Evolutionary conservation across 2,888 invertebrate species (phyloP), one percentile per base, ranked within the genome.

Genomic region (Saturnia japonica): DNA sequence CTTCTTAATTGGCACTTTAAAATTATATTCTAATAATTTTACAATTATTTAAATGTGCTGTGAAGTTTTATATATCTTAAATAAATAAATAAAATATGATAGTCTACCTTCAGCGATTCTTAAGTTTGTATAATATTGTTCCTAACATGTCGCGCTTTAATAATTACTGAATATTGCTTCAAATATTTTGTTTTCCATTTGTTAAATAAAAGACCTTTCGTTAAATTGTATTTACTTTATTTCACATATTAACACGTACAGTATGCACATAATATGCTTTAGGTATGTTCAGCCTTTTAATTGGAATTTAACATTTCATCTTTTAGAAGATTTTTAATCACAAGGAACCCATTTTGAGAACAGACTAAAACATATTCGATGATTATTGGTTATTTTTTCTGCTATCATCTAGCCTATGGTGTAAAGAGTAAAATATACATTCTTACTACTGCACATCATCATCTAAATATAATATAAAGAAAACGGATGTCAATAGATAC

Each of bases 161-260:
- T 73, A 64, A 62, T 74, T 73, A 76, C 69, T 76, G 70, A 67
- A 74, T 76, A 69, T 75, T 77, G 72, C 79, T 68, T 73, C 34
- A 64, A 34, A 19, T 64, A 64, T 78, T 73, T 77, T 77, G 67
- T 71, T 77, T 71, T 77, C 76, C 76, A 72, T 78, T 77, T 79
- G 76, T 84, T 86, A 47, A 88, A 85, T 88, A 86, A 86, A 87
- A 87, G 62, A 79, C 75, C 72, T 75, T 75, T 79, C 67, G 60
- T 68, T 68, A 62, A 71, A 47, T 62, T 64, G 19, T 47, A 47
- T 43, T 47, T 60, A 19, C 76, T 79, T 78, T 76, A 77, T 72
- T 76, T 57, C 45, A 66, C 28, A 12, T 71, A 54, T 68, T 67
- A 64, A 67, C 43, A 47, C 16, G 54, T 25, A 47, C 9, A 16